Base-by-base conservation (phyloP, 2,888 invertebrate genomes). In the Campopleginae sp. region DNA sequence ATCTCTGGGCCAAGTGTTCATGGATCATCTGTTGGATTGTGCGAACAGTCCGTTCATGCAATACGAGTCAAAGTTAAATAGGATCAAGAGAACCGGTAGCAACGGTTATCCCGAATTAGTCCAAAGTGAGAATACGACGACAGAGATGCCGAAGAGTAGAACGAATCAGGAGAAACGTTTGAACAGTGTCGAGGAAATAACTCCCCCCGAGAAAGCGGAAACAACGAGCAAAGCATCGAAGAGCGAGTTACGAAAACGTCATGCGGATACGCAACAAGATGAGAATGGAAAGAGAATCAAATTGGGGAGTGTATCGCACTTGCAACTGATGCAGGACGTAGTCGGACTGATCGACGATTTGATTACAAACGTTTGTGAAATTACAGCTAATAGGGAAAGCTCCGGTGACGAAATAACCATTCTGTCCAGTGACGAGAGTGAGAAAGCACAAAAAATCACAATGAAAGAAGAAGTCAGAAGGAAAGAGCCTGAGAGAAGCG, bases 1-100 rank as follows among this genome's bases (percentile, higher is more conserved):
- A 87, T 95, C 94, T 66, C 94, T 95, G 4, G 96, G 95, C 14
- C 95, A 95, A 90, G 94, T 96, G 63, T 96, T 96, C 91, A 95
- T 94, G 88, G 95, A 94, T 86, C 96, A 95, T 91, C 95, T 96
- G 89, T 95, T 93, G 78, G 93, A 94, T 76, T 93, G 95, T 68
- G 93, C 94, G 0, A 92, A 92, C 23, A 94, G 95, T 77, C 94
- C 95, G 0, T 95, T 95, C 88, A 94, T 94, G 87, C 94, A 93
- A 42, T 94, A 94, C 87, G 93, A 93, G 75, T 94, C 94, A 0
- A 94, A 94, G 89, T 90, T 94, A 33, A 93, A 92, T 87, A 92
- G 93, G 86, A 91, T 89, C 82, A 88, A 89, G 54, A 86, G 88
- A 19, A 17, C 76, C 0, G 87, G 85, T 10, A 84, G 81, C 44